Evolutionary conservation across 1,140 invertebrate genomes (phyloP).

Genomic region (Anoplophora glabripennis): DNA sequence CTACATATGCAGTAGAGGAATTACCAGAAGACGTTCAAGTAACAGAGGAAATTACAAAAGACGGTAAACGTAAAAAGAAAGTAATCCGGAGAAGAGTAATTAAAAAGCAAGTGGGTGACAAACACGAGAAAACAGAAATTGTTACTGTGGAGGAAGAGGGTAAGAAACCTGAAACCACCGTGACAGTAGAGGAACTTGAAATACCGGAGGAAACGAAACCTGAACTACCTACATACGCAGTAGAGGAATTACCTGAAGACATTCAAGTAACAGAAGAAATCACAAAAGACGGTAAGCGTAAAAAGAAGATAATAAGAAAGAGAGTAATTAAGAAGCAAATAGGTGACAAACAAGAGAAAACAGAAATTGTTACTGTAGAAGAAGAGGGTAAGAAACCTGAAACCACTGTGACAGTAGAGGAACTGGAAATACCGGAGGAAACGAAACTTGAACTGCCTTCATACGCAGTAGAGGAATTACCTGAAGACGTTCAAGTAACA

Average conservation of each 20-base stretch:
- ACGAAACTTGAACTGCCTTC: constrained; percentile 17
- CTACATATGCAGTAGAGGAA: constrained; percentile 39
- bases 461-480: constrained; percentile 13
- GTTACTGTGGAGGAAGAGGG: constrained; percentile 46
- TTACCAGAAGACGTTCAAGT: constrained; percentile 40
- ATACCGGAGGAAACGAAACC: constrained; percentile 13
- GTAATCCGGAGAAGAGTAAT: constrained; percentile 30
- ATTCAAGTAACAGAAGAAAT: constrained; percentile 42
- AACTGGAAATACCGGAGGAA: constrained; percentile 44
- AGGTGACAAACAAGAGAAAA: constrained; percentile 49
- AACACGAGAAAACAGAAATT: constrained; percentile 39
- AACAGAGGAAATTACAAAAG: constrained; percentile 15
- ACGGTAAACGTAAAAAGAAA: constrained; percentile 30
- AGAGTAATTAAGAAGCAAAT: constrained; percentile 48
- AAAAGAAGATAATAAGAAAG: constrained; percentile 40
- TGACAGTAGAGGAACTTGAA: constrained; percentile 24
- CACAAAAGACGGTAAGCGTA: constrained; percentile 32
- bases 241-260: constrained; percentile 44
- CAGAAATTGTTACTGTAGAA: constrained; percentile 51
- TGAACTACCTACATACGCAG: background rate
- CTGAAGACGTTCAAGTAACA: constrained; percentile 6
- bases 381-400: constrained; percentile 47
- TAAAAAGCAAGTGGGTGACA: constrained; percentile 32
- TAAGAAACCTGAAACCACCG: constrained; percentile 36
- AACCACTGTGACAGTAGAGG: constrained; percentile 36